phyloP scores from a whole-genome alignment of 2,113 vertebrate species.

The Grammomys surdaster region DNA sequence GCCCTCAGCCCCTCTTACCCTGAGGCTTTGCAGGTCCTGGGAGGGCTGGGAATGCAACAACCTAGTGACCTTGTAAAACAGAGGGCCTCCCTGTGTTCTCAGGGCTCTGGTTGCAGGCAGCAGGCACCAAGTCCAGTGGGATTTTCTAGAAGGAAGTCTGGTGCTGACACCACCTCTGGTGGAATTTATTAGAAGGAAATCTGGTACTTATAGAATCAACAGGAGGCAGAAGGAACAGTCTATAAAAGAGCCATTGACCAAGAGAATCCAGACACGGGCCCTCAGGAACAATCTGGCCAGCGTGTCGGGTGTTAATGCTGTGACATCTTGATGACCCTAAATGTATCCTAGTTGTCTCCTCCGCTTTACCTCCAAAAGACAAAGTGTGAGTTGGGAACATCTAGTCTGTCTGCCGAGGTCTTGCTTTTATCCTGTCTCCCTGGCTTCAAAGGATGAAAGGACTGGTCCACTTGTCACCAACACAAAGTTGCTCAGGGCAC shows the following conservation, averaged over 20 bases:
- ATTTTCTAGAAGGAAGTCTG: constrained; percentile 68
- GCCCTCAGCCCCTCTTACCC: constrained; percentile 34
- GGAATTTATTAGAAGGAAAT: constrained; percentile 77
- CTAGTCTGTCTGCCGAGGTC: neutral
- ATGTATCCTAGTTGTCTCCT: neutral
- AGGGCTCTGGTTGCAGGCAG: constrained; percentile 52
- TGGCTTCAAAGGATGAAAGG: neutral
- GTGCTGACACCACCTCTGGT: constrained; percentile 64
- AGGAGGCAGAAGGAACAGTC: constrained; percentile 56
- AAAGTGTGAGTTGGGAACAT: neutral
- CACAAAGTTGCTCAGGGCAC: neutral
- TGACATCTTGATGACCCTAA: neutral
- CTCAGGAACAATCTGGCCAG: neutral
- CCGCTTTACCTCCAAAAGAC: neutral
- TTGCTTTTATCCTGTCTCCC: neutral
- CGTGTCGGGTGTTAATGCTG: neutral
- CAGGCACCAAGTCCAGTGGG: constrained; percentile 45
- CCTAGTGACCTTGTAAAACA: constrained; percentile 58
- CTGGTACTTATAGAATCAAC: constrained; percentile 72
- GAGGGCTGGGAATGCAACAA: constrained; percentile 40
- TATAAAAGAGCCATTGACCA: neutral
- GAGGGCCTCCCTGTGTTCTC: neutral
- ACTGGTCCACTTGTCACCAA: neutral
- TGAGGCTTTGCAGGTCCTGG: constrained; percentile 45
- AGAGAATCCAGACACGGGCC: neutral